Base-by-base conservation (phyloP, 2,888 invertebrate species). In the Temnothorax rugatulus region DNA sequence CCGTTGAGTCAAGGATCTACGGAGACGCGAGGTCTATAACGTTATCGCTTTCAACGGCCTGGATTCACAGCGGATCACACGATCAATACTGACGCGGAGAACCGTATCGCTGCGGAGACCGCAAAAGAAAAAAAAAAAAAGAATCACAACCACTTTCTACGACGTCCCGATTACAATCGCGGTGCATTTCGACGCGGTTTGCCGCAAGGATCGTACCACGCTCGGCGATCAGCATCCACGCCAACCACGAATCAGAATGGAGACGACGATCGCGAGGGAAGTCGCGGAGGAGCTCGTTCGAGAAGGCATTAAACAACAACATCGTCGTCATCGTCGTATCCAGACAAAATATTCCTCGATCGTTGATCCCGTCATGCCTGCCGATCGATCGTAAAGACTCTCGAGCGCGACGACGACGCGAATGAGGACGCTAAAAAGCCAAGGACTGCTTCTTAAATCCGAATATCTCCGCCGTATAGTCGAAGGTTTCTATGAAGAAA, bases 111-210 rank as follows among this genome's bases (percentile, higher is more conserved):
- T 13, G 8, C n/a, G 8, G 59, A 47, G 38, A 61, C 69, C 84
- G 38, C 29, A 41, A 11, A 29, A 29, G 29, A 2, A 1, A 25
- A 38, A 83, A 89, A 88, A 86, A 82, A 29, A 38, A 83, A 89
- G 88, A 86, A 82, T 90, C 86, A 75, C 81, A 85, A 89, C 81
- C 89, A 90, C 90, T 90, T 90, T 90, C 90, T 89, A 90, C 85
- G 81, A 59, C 81, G 85, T 83, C 71, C 89, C 87, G 89, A 83
- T 89, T 88, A 84, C 8, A 69, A 74, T 73, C 83, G 79, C 52
- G 83, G 71, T 75, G 75, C 79, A 52, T 64, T 54, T 76, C 83
- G 54, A 50, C 63, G 79, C 69, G 82, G 82, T 84, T 85, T 74
- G 38, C 68, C 76, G 57, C 79, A 66, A 73, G 57, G 69, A 84